Evolutionary conservation across 1,140 invertebrate species (phyloP), one percentile per base, ranked within the genome.

Genomic region (Drosophila miranda): DNA sequence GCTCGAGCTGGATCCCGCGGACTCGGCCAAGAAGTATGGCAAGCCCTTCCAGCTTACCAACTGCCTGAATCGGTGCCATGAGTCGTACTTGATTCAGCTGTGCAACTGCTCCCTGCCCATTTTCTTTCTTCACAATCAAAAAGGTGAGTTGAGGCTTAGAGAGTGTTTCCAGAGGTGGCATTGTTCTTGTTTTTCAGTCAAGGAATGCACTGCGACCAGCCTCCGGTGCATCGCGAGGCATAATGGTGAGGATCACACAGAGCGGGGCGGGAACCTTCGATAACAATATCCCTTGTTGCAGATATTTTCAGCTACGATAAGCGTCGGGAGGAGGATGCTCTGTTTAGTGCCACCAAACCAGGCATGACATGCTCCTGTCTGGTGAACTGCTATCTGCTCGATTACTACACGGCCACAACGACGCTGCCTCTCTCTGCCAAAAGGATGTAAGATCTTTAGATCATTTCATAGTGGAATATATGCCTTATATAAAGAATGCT

Each of bases 301-400:
- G 87, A 89, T 63, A 87, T 89, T 75, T 89, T 89, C 28, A 66
- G 82, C 16, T 89, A 89, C 45, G 82, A 89, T 41, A 89, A 89
- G 45, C 82, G 83, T 2, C 52, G 60, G 41, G 76, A 89, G 41
- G 87, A 89, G 52, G 87, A 89, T 38, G 73, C 49, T 1, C 84
- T 75, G 30, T 89, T 89, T 8, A 89, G 78, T 55, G 75, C 69
- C 62, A 75, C 61, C 21, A 89, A 89, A 45, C 70, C 76, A n/a
- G 87, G 87, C 30, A 89, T 89, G 87, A 80, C 71, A 9, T 89
- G 87, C 42, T 86, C 73, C 26, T 89, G 87, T 19, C 42, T 89
- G 41, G 82, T 89, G 42, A 77, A 59, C 42, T 89, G 87, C 28
- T 80, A 89, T 62, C 54, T 82, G n/a, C 14, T 89, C 13, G 70